Conservation (phyloP, 2,113 vertebrate genomes). For the Haemorhous mexicanus region DNA sequence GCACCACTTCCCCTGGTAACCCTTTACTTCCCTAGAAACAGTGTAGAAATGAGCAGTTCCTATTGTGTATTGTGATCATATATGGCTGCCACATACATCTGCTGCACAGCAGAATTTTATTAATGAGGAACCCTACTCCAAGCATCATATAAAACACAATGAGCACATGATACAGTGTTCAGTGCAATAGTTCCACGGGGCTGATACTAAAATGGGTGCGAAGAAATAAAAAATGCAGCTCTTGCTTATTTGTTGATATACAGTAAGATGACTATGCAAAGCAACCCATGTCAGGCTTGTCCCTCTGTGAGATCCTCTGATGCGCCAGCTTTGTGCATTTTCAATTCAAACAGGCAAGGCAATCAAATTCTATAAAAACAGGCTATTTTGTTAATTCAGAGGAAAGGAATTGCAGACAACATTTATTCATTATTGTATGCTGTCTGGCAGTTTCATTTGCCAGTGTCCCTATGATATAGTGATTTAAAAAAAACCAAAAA, state of each 20-base stretch:
- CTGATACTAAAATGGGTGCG: neutral
- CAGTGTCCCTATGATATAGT: neutral
- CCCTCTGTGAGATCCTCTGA: neutral
- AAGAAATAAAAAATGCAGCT: neutral
- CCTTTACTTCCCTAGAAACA: constrained; percentile 61
- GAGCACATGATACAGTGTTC: neutral
- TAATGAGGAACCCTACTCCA: neutral
- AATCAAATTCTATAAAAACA: neutral
- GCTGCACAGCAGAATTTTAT: constrained; percentile 12
- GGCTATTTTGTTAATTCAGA: neutral
- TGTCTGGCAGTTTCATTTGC: neutral
- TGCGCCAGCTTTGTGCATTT: neutral
- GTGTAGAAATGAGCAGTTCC: constrained; percentile 46
- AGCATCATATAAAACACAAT: neutral
- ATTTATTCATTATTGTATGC: neutral
- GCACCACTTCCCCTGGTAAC: constrained; percentile 67
- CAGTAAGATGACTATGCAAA: neutral
- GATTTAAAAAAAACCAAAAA: neutral
- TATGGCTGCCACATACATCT: neutral
- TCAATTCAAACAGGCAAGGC: neutral
- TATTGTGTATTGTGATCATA: constrained; percentile 23
- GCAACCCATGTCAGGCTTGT: neutral
- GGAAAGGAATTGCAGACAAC: neutral
- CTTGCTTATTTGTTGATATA: neutral
- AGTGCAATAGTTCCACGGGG: neutral